Evolutionary conservation across 2,888 invertebrate species (phyloP), one percentile per base, ranked within the genome.

Genomic region (Diaprepes abbreviatus): DNA sequence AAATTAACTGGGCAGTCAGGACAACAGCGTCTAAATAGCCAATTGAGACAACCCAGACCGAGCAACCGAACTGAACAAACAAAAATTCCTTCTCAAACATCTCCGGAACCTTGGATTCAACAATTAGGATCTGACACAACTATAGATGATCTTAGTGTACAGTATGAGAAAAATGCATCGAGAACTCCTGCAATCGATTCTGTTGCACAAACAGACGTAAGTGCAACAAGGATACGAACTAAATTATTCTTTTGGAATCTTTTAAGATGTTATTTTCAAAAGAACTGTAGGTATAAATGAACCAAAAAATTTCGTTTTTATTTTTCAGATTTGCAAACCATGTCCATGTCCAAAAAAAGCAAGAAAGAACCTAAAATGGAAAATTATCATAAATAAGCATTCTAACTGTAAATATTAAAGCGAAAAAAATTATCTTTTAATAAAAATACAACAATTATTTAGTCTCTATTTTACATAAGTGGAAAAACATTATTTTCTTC

Each of bases 341-440:
- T 40, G 31, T 28, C 14, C 35, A 6, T 43, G 62, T 33, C 19
- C 52, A n/a, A 63, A 63, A 52, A 58, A 55, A 36, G 57, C 7
- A 36, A 65, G 63, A 43, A 72, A 70, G 54, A 73, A 68, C 59
- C 63, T 75, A 7, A 76, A 76, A 64, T 77, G 77, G 77, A 77
- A 74, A 65, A 76, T 77, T 28, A 76, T 77, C 52, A 76, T 77
- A 36, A 76, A 76, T 21, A 76, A 76, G 63, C 75, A 76, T 57
- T 67, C 70, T 67, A 43, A 67, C 17, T 17, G 31, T 38, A 63
- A 63, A 55, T 17, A 21, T 60, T 60, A 24, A 60, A 31, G n/a
- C n/a, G n/a, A n/a, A n/a, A n/a, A n/a, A n/a, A n/a, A n/a, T n/a
- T n/a, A n/a, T n/a, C n/a, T n/a, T n/a, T n/a, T n/a, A n/a, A n/a